Conservation (phyloP, 2,797 vertebrate species). For the Coccyzus lansbergi region DNA sequence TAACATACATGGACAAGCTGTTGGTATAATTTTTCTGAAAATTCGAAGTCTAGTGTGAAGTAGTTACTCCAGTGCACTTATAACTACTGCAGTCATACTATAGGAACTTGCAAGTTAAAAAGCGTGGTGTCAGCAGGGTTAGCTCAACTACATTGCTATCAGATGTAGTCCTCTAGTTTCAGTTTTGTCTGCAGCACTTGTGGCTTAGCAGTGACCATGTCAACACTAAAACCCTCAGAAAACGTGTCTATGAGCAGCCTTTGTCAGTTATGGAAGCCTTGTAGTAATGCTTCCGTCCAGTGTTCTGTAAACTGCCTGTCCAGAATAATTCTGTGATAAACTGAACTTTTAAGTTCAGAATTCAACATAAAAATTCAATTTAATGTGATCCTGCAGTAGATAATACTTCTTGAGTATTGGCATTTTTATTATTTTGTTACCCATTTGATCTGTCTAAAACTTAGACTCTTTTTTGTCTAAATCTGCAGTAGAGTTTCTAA, state of each 20-base stretch:
- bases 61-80: not conserved
- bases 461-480: not conserved
- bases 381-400: not conserved
- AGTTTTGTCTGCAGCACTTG: not conserved
- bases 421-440: not conserved
- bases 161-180: not conserved
- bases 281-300: not conserved
- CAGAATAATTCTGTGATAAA: not conserved
- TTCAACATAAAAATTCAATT: not conserved
- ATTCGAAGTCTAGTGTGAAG: not conserved
- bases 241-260: not conserved
- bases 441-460: not conserved
- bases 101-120: not conserved
- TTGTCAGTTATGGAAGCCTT: not conserved
- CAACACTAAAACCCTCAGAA: not conserved
- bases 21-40: not conserved
- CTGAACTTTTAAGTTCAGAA: not conserved
- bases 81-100: not conserved
- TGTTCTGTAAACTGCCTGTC: not conserved
- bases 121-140: not conserved
- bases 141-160: not conserved
- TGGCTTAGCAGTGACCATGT: not conserved
- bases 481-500: not conserved
- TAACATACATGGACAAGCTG: not conserved
- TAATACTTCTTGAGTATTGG: not conserved